Conservation (phyloP, 1,140 invertebrate genomes). For the Drosophila serrata region DNA sequence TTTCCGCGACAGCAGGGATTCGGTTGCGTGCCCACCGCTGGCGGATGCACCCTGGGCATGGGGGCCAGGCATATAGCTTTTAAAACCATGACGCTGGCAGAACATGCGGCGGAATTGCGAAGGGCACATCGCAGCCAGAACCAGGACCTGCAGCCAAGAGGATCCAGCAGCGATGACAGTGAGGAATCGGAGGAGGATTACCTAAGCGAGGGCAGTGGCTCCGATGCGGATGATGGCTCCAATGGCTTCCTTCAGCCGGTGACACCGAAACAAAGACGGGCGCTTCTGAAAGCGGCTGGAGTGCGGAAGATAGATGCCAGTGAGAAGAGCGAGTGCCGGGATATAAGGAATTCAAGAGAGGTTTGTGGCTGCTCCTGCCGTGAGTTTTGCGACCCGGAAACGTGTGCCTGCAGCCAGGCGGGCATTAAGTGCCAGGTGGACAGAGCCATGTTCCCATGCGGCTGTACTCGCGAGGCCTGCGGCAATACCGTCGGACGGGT, state of each 20-base stretch:
- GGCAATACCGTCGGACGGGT: conserved; percentile 96
- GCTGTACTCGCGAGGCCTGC: conserved; percentile 97
- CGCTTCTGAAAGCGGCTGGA: conserved; percentile 94
- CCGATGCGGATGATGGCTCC: conserved; percentile 94
- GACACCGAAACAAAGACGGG: conserved; percentile 94
- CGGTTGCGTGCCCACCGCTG: conserved; percentile 98
- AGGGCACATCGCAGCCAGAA: conserved; percentile 92
- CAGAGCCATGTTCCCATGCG: conserved; percentile 97
- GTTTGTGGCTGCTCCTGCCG: conserved; percentile 98
- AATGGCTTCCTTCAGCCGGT: conserved; percentile 98
- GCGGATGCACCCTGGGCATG: conserved; percentile 99
- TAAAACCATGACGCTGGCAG: conserved; percentile 87
- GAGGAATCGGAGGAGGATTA: conserved; percentile 92
- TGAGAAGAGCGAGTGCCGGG: conserved; percentile 97
- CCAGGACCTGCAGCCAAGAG: conserved; percentile 88
- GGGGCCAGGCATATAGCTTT: conserved; percentile 92
- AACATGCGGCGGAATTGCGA: conserved; percentile 95
- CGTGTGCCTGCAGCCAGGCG: conserved; percentile 96
- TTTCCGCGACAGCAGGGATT: conserved; percentile 98
- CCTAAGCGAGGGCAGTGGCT: conserved; percentile 92
- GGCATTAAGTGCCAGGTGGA: conserved; percentile 99
- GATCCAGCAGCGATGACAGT: conserved; percentile 90
- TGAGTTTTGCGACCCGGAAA: conserved; percentile 97
- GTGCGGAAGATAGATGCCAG: conserved; percentile 96
- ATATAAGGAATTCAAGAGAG: conserved; percentile 96